A percentile compares a stretch with the other conserved stretches of the same genome.
These are phyloP conservation scores for Carapus acus DNA, from an alignment of 2,797 vertebrate species.

Conservation along the genomic window DNA sequence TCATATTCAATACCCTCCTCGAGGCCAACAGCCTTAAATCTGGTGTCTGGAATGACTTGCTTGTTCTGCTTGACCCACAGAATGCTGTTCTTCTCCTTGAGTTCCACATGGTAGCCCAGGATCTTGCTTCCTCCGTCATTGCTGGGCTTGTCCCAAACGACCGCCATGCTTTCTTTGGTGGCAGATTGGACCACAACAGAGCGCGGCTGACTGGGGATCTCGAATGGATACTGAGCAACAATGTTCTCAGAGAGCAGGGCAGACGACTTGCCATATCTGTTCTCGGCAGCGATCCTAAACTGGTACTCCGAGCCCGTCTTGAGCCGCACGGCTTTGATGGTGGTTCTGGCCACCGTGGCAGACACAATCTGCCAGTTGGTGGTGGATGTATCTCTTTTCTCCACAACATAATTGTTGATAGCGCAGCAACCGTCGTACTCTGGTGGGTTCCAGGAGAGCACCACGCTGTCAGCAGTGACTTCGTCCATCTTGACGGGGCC, in stretches of 20 bases:
- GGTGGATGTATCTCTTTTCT: constrained; percentile 96
- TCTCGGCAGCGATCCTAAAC: constrained; percentile 97
- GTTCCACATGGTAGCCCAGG: constrained; percentile 91
- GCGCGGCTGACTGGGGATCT: constrained; percentile 84
- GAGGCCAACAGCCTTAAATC: constrained; percentile 85
- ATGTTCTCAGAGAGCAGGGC: constrained; percentile 83
- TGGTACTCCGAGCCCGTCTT: constrained; percentile 96
- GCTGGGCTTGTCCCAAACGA: constrained; percentile 90
- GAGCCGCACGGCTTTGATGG: constrained; percentile 87
- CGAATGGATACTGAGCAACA: constrained; percentile 93
- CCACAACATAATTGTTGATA: constrained; percentile 97
- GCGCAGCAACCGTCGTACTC: constrained; percentile 90
- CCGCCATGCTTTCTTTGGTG: constrained; percentile 91
- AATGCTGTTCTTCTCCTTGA: constrained; percentile 96
- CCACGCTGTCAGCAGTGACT: constrained; percentile 88
- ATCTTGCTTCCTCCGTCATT: constrained; percentile 94
- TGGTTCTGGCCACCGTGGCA: constrained; percentile 96
- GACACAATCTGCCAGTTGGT: constrained; percentile 97
- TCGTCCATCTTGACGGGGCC: constrained; percentile 95
- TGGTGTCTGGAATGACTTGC: constrained; percentile 86
- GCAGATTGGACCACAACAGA: constrained; percentile 80
- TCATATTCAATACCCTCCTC: constrained; percentile 99
- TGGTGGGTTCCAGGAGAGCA: constrained; percentile 88
- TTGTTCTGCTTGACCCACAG: constrained; percentile 96
- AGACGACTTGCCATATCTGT: constrained; percentile 94